phyloP scores from a whole-genome alignment of 1,140 invertebrate genomes.

The Drosophila elegans region DNA sequence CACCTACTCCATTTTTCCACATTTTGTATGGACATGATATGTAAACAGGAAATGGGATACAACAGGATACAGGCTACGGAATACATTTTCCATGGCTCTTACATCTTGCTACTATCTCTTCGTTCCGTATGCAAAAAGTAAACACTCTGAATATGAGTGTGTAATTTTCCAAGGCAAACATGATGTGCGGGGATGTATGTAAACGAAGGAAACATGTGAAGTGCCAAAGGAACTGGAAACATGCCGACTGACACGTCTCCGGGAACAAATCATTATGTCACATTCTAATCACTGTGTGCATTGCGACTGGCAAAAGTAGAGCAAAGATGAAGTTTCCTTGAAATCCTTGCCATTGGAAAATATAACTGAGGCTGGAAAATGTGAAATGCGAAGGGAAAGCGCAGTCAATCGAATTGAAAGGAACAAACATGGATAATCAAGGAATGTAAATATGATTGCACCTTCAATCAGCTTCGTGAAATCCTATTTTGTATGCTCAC shows the following conservation, averaged over 20 bases:
- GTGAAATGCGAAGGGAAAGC: constrained; percentile 1
- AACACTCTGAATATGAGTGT: constrained; percentile 77
- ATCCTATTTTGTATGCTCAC: not conserved
- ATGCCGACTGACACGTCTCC: constrained; percentile 42
- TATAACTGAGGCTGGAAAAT: not conserved
- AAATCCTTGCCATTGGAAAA: not conserved
- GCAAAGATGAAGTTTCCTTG: constrained; percentile 37
- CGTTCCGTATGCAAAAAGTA: constrained; percentile 66
- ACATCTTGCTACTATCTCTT: constrained; percentile 43
- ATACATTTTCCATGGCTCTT: constrained; percentile 21
- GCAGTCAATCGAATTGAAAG: constrained; percentile 15
- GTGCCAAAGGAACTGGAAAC: constrained; percentile 51
- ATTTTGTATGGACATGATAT: constrained; percentile 33
- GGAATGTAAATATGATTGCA: constrained; percentile 7
- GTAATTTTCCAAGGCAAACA: constrained; percentile 79
- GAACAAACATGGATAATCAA: constrained; percentile 11
- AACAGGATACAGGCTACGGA: constrained; percentile 56
- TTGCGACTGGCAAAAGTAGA: constrained; percentile 37
- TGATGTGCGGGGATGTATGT: constrained; percentile 17
- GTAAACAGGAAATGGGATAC: constrained; percentile 76
- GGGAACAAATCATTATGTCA: constrained; percentile 50
- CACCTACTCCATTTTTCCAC: constrained; percentile 61
- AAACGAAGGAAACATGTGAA: constrained; percentile 49
- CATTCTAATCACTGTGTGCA: constrained; percentile 60
- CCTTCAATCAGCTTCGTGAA: constrained; percentile 15